Evolutionary conservation across 1,140 invertebrate species (phyloP).

Genomic region (Scylla paramamosain): DNA sequence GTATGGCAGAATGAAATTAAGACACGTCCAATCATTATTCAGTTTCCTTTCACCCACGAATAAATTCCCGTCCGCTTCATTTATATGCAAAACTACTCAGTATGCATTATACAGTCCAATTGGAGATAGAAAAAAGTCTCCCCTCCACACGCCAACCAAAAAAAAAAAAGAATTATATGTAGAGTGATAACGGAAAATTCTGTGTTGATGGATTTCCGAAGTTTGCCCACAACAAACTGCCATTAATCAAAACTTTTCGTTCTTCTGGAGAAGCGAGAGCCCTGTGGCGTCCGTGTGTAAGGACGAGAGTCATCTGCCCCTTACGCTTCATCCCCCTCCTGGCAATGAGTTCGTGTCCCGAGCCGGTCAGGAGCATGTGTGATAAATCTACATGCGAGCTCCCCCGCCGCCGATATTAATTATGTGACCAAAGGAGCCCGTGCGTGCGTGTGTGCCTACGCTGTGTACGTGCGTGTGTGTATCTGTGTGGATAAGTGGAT

Average conservation of each 20-base stretch:
- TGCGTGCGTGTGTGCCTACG: not conserved
- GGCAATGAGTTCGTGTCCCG: conserved; percentile 13
- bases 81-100: conserved; percentile 33
- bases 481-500: not conserved
- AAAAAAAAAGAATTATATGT: not conserved
- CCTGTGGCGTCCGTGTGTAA: not conserved
- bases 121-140: conserved; percentile 35
- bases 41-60: conserved; percentile 2
- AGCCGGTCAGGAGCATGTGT: not conserved
- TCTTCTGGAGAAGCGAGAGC: not conserved
- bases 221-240: conserved; percentile 34
- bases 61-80: conserved; percentile 1
- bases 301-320: conserved; percentile 8
- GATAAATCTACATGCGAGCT: conserved; percentile 30
- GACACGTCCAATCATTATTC: not conserved
- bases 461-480: not conserved
- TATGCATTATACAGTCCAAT: conserved; percentile 41
- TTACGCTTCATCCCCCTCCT: conserved; percentile 5
- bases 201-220: conserved; percentile 41
- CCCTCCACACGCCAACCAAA: conserved; percentile 5
- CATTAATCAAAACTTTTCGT: conserved; percentile 28
- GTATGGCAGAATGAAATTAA: not conserved
- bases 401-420: not conserved
- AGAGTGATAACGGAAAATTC: conserved; percentile 1
- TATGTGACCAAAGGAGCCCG: not conserved